Conservation (phyloP, 2,888 invertebrate genomes). For the Drosophila helvetica region DNA sequence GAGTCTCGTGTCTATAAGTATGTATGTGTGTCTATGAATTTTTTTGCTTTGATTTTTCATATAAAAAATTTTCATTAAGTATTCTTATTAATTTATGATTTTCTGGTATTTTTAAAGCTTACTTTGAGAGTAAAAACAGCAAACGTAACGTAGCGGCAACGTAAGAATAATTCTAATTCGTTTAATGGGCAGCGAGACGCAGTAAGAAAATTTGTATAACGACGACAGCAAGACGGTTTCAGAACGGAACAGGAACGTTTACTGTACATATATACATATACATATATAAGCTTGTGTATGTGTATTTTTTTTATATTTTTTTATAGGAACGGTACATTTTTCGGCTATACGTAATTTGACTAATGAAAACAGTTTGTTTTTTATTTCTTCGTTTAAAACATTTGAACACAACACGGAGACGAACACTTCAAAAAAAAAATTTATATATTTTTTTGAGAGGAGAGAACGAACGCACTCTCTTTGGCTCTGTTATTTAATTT, state of each 20-base stretch:
- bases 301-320: slow-evolving; percentile 1
- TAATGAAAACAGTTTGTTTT: slow-evolving; percentile 47
- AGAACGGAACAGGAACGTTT: slow-evolving; percentile 10
- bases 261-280: slow-evolving; percentile 10
- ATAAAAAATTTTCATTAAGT: background rate
- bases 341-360: slow-evolving; percentile 38
- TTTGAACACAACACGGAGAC: slow-evolving; percentile 46
- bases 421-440: slow-evolving; percentile 4
- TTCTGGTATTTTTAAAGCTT: background rate
- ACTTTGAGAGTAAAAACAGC: slow-evolving; percentile 4
- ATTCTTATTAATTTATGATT: background rate
- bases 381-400: background rate
- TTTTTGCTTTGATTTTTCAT: slow-evolving; percentile 39
- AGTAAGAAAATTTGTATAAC: background rate
- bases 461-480: slow-evolving; percentile 53
- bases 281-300: slow-evolving; percentile 20
- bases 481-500: slow-evolving; percentile 27
- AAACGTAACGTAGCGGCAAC: background rate
- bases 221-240: slow-evolving; percentile 1
- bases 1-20: slow-evolving; percentile 16
- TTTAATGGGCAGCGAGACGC: slow-evolving; percentile 1
- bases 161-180: background rate
- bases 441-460: slow-evolving; percentile 15
- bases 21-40: slow-evolving; percentile 7
- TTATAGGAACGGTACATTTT: slow-evolving; percentile 15